These are phyloP conservation scores for Pteria penguin DNA, from an alignment of 2,888 invertebrate genomes.

Conservation along the genomic window DNA sequence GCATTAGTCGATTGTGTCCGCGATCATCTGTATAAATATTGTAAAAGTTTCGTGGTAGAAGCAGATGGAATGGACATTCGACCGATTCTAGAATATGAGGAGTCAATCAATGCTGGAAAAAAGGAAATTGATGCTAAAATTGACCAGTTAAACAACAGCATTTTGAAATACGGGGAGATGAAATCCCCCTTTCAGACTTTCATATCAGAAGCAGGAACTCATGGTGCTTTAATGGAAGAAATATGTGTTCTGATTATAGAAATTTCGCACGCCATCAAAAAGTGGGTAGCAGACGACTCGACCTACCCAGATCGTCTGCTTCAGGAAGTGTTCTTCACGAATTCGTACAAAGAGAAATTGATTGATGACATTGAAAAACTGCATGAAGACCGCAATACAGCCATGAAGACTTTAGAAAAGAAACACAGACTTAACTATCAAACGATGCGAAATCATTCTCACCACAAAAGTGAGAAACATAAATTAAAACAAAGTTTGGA, in stretches of 20 bases:
- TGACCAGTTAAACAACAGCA: conserved; percentile 58
- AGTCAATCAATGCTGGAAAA: conserved; percentile 53
- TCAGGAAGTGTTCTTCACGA: conserved; percentile 64
- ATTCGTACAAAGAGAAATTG: conserved; percentile 61
- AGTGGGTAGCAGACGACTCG: conserved; percentile 66
- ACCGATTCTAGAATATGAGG: conserved; percentile 61
- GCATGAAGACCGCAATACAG: conserved; percentile 44
- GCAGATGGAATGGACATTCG: conserved; percentile 59
- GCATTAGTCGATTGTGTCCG: conserved; percentile 57
- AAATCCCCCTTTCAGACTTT: conserved; percentile 62
- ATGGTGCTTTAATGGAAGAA: conserved; percentile 60
- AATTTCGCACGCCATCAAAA: conserved; percentile 60
- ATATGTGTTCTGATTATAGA: conserved; percentile 65
- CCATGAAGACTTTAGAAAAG: conserved; percentile 54
- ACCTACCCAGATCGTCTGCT: conserved; percentile 64
- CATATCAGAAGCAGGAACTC: conserved; percentile 54
- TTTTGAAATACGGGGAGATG: conserved; percentile 62
- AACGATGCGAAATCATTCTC: conserved; percentile 52
- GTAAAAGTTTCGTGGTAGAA: conserved; percentile 66
- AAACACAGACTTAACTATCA: conserved; percentile 49
- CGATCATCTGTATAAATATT: conserved; percentile 64
- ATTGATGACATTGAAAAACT: conserved; percentile 57
- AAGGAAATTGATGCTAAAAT: conserved; percentile 60
- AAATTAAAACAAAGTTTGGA: conserved; percentile 61
- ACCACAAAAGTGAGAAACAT: conserved; percentile 58